A percentile compares a stretch with the other conserved stretches of the same genome.
Conservation (phyloP, 2,113 vertebrate genomes). For the Ornithorhynchus anatinus region DNA sequence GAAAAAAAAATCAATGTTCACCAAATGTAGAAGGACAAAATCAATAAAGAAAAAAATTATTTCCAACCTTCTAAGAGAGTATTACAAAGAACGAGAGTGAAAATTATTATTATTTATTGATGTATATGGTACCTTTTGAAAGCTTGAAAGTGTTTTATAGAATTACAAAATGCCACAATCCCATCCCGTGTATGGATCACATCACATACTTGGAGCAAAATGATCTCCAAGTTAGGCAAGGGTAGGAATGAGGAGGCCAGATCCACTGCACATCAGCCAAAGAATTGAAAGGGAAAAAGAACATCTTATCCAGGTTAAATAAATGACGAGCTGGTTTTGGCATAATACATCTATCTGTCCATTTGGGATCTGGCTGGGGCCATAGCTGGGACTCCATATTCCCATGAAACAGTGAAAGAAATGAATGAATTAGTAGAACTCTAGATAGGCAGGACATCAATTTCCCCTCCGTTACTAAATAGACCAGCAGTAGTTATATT, state of each 20-base stretch:
- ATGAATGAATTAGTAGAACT: no score
- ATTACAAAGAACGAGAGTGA: conserved; percentile 72
- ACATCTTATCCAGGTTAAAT: conserved; percentile 34
- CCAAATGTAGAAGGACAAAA: conserved; percentile 76
- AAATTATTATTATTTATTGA: conserved; percentile 79
- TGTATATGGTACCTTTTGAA: conserved; percentile 71
- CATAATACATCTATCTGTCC: no score
- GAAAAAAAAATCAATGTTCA: conserved; percentile 78
- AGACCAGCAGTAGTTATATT: no score
- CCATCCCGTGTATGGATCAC: conserved; percentile 22
- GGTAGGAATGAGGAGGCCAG: background rate
- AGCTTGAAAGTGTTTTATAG: conserved; percentile 68
- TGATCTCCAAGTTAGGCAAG: background rate
- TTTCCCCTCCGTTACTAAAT: no score
- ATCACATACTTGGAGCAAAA: conserved; percentile 29
- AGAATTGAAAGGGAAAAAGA: conserved; percentile 22
- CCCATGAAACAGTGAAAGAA: no score
- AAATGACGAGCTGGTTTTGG: no score
- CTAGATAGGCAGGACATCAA: no score
- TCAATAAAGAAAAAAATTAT: conserved; percentile 78
- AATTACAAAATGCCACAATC: conserved; percentile 57
- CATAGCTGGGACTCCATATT: no score
- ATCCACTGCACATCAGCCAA: background rate
- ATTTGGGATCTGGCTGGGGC: no score
- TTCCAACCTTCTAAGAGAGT: conserved; percentile 73